Conservation (phyloP, 2,113 vertebrate species). For the Notarius lentiginosus region DNA sequence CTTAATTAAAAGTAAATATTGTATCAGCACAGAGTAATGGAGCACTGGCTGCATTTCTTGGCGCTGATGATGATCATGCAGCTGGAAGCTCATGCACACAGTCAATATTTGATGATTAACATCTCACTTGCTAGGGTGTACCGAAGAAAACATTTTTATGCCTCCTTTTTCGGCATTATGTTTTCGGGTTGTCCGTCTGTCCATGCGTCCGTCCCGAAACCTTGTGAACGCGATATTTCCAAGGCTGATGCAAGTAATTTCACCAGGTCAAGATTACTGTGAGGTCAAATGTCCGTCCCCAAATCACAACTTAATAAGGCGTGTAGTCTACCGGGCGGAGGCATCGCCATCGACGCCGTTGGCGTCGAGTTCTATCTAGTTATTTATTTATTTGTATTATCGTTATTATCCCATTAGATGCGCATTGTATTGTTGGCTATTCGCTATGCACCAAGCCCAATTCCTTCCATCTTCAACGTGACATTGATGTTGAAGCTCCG, state of each 20-base stretch:
- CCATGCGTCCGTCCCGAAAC: too few species aligned
- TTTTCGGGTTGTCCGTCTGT: too few species aligned
- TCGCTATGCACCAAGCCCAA: background rate
- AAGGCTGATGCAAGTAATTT: too few species aligned
- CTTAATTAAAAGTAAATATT: background rate
- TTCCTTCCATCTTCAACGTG: background rate
- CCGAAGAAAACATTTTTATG: background rate
- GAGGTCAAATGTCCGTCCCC: too few species aligned
- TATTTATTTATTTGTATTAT: background rate
- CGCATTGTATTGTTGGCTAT: background rate
- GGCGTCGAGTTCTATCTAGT: background rate
- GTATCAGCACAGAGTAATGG: background rate
- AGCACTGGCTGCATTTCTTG: background rate
- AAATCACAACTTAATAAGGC: too few species aligned
- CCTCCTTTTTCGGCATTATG: too few species aligned
- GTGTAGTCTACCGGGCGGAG: too few species aligned
- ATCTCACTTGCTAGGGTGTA: background rate
- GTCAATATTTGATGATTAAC: slow-evolving; percentile 25
- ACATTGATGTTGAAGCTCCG: background rate
- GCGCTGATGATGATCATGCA: slow-evolving; percentile 19
- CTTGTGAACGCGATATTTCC: too few species aligned
- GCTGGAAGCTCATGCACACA: slow-evolving; percentile 10
- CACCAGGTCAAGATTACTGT: too few species aligned
- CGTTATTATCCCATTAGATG: background rate
- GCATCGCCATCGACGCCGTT: too few species aligned